Evolutionary conservation across 2,888 invertebrate genomes (phyloP), one percentile per base, ranked within the genome.

Genomic region (Hermaeophaga mercurialis): DNA sequence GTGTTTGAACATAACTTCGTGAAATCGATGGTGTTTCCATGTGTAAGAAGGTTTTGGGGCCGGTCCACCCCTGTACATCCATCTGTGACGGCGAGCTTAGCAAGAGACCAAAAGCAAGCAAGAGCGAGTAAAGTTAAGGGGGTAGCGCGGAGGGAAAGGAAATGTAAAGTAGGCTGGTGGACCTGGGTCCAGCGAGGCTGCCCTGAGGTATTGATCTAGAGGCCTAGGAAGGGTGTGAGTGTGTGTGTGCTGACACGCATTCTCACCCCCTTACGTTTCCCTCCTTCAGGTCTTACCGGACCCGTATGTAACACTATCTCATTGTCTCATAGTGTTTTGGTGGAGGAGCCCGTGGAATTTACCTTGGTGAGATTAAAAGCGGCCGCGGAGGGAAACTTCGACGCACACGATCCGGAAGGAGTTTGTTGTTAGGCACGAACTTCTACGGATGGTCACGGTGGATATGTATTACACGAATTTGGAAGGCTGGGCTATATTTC

Each of bases 121-220:
- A 80, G 80, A 78, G 80, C 73, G 71, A 60, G 70, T 66, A 61
- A 60, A 66, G 66, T 70, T 55, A 65, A 56, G 59, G 59, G 61
- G 67, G 61, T 59, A 61, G 57, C 60, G 56, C 55, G 53, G 63
- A 54, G 66, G 61, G 61, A 61, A 70, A 70, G 73, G 72, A 75
- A 76, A 76, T 83, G 84, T 83, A 83, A 83, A 82, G 83, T 81
- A 80, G 82, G 82, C 75, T 75, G 80, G 75, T 75, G 74, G 75
- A 74, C 74, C 73, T 75, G 74, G 76, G 75, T 76, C 76, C 76
- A 73, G 76, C 75, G 71, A 70, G 65, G 74, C 75, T 76, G 76
- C 76, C 76, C 76, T 73, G 75, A 76, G 76, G 77, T 76, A 77
- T 77, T 77, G 78, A 78, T 76, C 76, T 76, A 73, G 70, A 70